Base-by-base conservation (phyloP, 2,888 invertebrate genomes). In the Pandemis cinnamomeana region DNA sequence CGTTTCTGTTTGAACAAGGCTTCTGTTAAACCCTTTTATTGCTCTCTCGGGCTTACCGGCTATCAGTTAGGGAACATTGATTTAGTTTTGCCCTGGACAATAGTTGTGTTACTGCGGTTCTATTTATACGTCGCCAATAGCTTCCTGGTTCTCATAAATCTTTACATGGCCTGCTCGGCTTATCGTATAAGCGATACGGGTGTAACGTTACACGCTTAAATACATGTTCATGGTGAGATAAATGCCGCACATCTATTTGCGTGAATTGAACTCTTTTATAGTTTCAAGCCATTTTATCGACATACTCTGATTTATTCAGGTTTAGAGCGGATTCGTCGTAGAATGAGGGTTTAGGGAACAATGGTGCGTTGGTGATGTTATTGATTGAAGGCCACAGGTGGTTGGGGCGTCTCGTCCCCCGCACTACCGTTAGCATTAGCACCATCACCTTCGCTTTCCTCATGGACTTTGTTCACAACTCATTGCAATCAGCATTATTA, bases 321-420 rank as follows among this genome's bases (percentile, higher is more conserved):
- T 81, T 82, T 83, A 83, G 82, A 83, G 82, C 82, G 77, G 79
- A 78, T 76, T 76, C 79, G 78, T 79, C 79, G 77, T 69, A 75
- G 77, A 75, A 78, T 78, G 70, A 75, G 83, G 83, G 84, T 85
- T 83, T 85, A 81, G 82, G 84, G 86, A 87, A 89, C 89, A 90
- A 90, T 87, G 90, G 88, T 87, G 84, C 86, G 85, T 84, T 91
- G 86, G 86, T 87, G 87, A 85, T 90, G 84, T 86, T 93, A 93
- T 93, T 92, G 93, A 93, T 93, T 93, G 89, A 84, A 81, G 83
- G 85, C 92, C 90, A 93, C 93, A 93, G 90, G 92, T 93, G 86
- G 90, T 79, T 88, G 87, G 89, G 92, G 91, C 86, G 89, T 84
- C 86, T 81, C 89, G 82, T 82, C 86, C 91, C 89, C 86, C 89